Conservation (phyloP, 2,113 vertebrate species). For the human (Homo sapiens) region DNA sequence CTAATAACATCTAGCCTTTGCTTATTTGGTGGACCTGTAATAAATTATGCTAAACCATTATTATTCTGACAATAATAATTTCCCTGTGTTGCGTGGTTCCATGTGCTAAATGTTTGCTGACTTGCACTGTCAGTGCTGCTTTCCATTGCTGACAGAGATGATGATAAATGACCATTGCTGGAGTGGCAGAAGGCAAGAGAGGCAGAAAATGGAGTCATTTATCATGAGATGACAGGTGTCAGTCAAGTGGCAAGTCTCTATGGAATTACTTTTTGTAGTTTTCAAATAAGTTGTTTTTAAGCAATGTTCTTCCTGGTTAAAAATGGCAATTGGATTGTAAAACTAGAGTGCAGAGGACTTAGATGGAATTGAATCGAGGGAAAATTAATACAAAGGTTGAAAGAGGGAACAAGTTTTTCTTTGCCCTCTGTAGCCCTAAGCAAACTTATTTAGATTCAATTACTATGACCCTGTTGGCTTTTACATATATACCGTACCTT, state of each 20-base stretch:
- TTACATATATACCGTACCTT: constrained; percentile 86
- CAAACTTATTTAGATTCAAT: constrained; percentile 96
- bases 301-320: constrained; percentile 92
- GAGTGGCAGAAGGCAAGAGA: constrained; percentile 99
- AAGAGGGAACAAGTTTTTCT: constrained; percentile 88
- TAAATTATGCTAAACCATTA: constrained; percentile 99
- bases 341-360: constrained; percentile 86
- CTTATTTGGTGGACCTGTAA: constrained; percentile 99
- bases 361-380: constrained; percentile 88
- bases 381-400: constrained; percentile 93
- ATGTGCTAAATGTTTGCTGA: constrained; percentile 99
- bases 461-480: constrained; percentile 89
- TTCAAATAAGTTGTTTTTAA: constrained; percentile 99
- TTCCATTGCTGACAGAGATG: constrained; percentile 99
- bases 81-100: constrained; percentile 98
- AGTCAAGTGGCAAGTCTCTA: constrained; percentile 96
- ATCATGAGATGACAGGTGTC: constrained; percentile 99
- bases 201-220: constrained; percentile 99
- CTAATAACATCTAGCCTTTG: constrained; percentile 99
- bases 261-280: constrained; percentile 97
- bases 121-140: constrained; percentile 99
- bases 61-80: constrained; percentile 99
- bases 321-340: constrained; percentile 95
- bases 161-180: constrained; percentile 99
- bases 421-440: constrained; percentile 89